Evolutionary conservation across 1,140 invertebrate species (phyloP), one percentile per base, ranked within the genome.

Genomic region (Ostrea edulis): DNA sequence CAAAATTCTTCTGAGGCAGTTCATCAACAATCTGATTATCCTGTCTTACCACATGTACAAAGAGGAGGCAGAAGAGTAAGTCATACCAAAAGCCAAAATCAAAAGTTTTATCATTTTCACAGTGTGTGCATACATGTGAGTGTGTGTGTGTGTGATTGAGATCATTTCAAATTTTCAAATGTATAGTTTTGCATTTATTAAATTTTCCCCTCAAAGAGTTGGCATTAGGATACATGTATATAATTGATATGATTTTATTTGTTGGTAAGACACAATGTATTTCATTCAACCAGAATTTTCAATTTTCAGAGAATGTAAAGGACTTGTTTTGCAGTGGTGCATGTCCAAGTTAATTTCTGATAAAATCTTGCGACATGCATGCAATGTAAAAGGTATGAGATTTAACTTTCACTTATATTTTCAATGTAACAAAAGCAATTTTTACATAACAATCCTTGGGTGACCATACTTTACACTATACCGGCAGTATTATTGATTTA

Each of bases 1-100:
- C 53, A 93, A 93, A 84, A 93, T 95, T 85, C 87, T 95, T 5
- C 92, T 93, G 84, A 87, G 94, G 82, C 92, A 95, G 87, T 95
- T 95, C 91, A 89, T 94, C 65, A 94, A 94, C 89, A 91, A 94
- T 88, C 84, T 95, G 11, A 92, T 95, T 52, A 91, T 93, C 8
- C 82, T 95, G 14, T 92, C 94, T 25, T 94, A 92, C 89, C 92
- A 94, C 86, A 82, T 94, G 3, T 95, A 92, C 88, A 91, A 54
- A 90, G 93, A 88, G 88, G 94, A 86, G 90, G 92, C 82, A 88
- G 91, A 92, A 93, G 87, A 92, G 92, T 92, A 44, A 65, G 62
- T 29, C 51, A 52, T 29, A 44, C 35, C 35, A 44, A 44, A 5
- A 44, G 35, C 1, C 35, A 44, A 44, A 44, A 44, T 44, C 35